Evolutionary conservation across 1,140 invertebrate genomes (phyloP).

Genomic region (Heliconius eleuchia): DNA sequence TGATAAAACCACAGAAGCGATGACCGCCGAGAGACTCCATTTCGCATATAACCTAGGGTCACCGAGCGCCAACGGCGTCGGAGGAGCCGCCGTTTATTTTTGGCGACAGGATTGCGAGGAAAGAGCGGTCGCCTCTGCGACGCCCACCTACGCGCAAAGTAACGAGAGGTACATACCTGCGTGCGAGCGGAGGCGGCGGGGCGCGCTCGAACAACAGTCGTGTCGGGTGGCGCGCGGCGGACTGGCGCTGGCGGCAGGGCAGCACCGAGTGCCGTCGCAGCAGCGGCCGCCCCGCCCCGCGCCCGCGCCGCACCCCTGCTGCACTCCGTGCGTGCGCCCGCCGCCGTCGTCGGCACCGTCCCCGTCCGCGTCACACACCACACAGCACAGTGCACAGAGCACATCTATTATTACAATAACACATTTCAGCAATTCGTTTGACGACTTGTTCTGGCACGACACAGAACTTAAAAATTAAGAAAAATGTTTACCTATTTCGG

Average conservation of each 20-base stretch:
- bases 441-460: background rate
- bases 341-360: conserved; percentile 59
- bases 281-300: conserved; percentile 57
- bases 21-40: conserved; percentile 72
- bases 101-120: conserved; percentile 38
- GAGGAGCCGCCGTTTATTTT: conserved; percentile 51
- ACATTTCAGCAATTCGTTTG: background rate
- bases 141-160: conserved; percentile 32
- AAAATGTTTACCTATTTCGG: background rate
- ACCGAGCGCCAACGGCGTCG: conserved; percentile 22
- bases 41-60: conserved; percentile 55
- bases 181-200: conserved; percentile 60
- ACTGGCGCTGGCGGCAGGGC: conserved; percentile 72
- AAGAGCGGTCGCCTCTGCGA: conserved; percentile 30
- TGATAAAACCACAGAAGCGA: conserved; percentile 77
- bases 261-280: conserved; percentile 67
- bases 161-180: conserved; percentile 65
- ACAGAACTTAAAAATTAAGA: background rate
- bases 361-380: background rate
- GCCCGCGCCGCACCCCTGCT: conserved; percentile 64
- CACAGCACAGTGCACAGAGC: background rate
- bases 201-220: conserved; percentile 63
- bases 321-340: conserved; percentile 68
- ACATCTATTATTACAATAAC: background rate
- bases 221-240: conserved; percentile 71